These are phyloP conservation scores for Pomacea maculata DNA, from an alignment of 1,140 invertebrate species.

Conservation along the genomic window DNA sequence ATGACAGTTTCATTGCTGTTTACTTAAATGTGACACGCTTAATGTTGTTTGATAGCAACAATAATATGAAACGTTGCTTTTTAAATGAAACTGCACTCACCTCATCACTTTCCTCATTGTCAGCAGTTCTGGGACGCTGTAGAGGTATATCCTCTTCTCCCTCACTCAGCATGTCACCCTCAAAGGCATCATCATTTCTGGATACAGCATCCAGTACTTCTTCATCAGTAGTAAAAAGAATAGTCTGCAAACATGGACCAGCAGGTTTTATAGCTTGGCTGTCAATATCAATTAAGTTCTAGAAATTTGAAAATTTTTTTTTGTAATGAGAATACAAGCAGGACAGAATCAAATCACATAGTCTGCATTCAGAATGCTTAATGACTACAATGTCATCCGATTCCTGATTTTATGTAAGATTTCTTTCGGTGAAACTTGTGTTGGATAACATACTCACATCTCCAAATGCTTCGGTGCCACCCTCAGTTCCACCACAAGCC, in stretches of 20 bases:
- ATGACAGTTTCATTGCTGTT: not conserved
- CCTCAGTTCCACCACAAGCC: slow-evolving; percentile 77
- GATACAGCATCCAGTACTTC: slow-evolving; percentile 79
- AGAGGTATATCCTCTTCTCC: slow-evolving; percentile 58
- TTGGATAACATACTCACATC: slow-evolving; percentile 74
- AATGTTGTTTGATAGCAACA: not conserved
- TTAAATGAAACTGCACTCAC: no score
- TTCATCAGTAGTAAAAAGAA: slow-evolving; percentile 82
- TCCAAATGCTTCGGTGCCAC: slow-evolving; percentile 77
- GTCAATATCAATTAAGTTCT: no score
- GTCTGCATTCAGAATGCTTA: no score
- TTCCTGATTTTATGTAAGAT: no score
- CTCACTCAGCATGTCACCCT: slow-evolving; percentile 58
- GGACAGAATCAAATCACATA: no score
- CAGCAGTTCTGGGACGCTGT: slow-evolving; percentile 60
- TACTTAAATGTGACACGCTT: not conserved
- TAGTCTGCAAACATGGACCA: slow-evolving; percentile 73
- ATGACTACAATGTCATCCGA: no score
- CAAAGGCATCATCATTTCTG: slow-evolving; percentile 76
- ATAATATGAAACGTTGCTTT: no score
- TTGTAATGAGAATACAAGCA: no score
- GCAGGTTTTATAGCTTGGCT: no score
- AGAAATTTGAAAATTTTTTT: no score
- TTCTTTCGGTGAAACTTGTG: no score
- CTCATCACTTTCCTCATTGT: slow-evolving; percentile 50